These are phyloP conservation scores for Oryzias sinensis DNA, from an alignment of 2,797 vertebrate species.

Conservation along the genomic window DNA sequence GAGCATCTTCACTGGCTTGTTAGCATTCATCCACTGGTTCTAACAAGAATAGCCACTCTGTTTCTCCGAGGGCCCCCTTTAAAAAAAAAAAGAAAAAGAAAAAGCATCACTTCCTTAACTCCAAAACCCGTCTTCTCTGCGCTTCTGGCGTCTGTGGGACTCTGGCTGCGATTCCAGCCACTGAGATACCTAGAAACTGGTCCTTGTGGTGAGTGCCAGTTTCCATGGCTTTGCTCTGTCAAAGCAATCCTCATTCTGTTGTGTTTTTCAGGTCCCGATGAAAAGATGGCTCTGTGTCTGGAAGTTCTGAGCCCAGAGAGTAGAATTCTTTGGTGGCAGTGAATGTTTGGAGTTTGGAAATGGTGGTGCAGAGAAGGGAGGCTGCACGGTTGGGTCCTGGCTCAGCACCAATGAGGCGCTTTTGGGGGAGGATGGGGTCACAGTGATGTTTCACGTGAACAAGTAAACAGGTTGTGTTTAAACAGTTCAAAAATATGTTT, in stretches of 20 bases:
- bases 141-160: constrained; percentile 51
- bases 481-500: constrained; percentile 23
- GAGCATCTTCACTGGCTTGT: constrained; percentile 60
- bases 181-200: constrained; percentile 64
- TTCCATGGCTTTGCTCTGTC: constrained; percentile 65
- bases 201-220: constrained; percentile 60
- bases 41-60: constrained; percentile 64
- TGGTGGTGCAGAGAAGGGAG: constrained; percentile 7
- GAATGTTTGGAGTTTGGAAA: constrained; percentile 31
- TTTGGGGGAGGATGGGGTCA: constrained; percentile 40
- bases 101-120: constrained; percentile 24
- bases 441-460: constrained; percentile 26
- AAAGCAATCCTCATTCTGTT: constrained; percentile 58
- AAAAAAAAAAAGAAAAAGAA: constrained; percentile 24
- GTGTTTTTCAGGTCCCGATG: constrained; percentile 58
- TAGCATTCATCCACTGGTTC: constrained; percentile 56
- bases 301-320: constrained; percentile 36
- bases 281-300: constrained; percentile 72
- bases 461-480: constrained; percentile 39
- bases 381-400: constrained; percentile 50
- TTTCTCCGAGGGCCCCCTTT: constrained; percentile 50
- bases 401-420: constrained; percentile 37
- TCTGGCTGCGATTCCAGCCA: constrained; percentile 56
- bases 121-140: constrained; percentile 48
- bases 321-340: constrained; percentile 48